Base-by-base conservation (phyloP, 92 coral and sea anemone genomes). In the Phenganax subtilis region DNA sequence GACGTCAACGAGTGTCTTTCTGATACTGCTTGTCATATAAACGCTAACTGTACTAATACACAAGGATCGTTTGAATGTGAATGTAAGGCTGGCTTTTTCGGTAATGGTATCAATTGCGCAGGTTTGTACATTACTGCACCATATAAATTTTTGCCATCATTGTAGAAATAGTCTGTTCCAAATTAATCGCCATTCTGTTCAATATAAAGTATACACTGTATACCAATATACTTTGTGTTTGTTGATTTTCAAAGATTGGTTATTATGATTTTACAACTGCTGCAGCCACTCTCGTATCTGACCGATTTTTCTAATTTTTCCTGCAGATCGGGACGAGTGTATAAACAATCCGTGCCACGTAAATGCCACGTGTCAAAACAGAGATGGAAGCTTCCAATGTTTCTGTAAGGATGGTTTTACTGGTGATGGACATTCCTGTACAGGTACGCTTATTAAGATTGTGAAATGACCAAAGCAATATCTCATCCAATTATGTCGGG, bases 11-110 rank as follows among this genome's bases (percentile, higher is more conserved):
- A 76, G 25, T 84, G 87, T 80, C 53, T 52, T 57, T 31, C 66
- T 63, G 25, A 30, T 20, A 10, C 62, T 1, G 67, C 64, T 65
- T 17, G 73, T 30, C 29, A 84, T 28, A 55, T 52, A 15, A 83
- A 84, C 10, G 91, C 97, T 3, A 59, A 55, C 52, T 92, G 97
- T 78, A 81, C 84, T 7, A 90, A 92, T 82, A 88, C 86, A 6
- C 76, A 71, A 51, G 97, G 97, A 12, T 81, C 88, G 0, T 89
- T 87, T 60, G 52, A 62, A 31, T 91, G 96, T 51, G 61, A 61
- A 7, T 91, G 96, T 75, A 55, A n/a, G 7, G 75, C 29, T 30
- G 92, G 92, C 14, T 88, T 27, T 62, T 59, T 71, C 12, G 91
- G 91, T 10, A 82, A 87, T 82, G 96, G 92, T 1, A 76, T 69